phyloP scores from a whole-genome alignment of 37 sponge, comb jelly and placozoan genomes.

The Cladorhizidae sp. region DNA sequence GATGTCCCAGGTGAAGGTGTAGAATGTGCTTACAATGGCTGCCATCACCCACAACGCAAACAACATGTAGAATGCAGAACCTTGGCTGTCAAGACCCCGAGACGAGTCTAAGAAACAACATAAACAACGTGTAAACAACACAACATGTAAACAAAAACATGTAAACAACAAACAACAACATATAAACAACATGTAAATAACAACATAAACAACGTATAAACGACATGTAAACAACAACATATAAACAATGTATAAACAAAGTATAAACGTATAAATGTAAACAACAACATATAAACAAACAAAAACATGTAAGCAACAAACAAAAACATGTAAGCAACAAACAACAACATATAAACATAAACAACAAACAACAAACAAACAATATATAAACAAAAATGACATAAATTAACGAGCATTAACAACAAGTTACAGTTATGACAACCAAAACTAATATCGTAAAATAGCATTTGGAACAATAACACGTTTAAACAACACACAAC shows the following conservation, averaged over 20 bases:
- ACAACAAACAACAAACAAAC: neutral
- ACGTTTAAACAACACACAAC: neutral
- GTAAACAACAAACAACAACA: too few relatives aligned
- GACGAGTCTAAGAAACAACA: neutral
- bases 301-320: too few relatives aligned
- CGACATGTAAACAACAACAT: neutral
- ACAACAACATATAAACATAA: neutral
- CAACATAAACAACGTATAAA: slow-evolving; percentile 1
- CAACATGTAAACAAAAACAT: neutral
- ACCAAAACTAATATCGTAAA: neutral
- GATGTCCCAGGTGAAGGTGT: slow-evolving; percentile 93
- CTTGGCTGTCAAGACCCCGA: neutral
- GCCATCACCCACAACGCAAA: slow-evolving; percentile 73
- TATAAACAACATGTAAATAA: too few relatives aligned
- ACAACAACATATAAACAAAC: too few relatives aligned
- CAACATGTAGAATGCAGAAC: slow-evolving; percentile 13
- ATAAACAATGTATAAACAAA: too few relatives aligned
- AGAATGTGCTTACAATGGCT: slow-evolving; percentile 67
- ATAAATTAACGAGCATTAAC: too few relatives aligned
- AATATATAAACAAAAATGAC: neutral
- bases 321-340: neutral
- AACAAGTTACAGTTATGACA: too few relatives aligned
- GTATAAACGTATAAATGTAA: too few relatives aligned
- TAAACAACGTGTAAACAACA: neutral
- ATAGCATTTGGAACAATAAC: neutral